phyloP scores from a whole-genome alignment of 2,113 vertebrate genomes.

The Ailuropoda melanoleuca region DNA sequence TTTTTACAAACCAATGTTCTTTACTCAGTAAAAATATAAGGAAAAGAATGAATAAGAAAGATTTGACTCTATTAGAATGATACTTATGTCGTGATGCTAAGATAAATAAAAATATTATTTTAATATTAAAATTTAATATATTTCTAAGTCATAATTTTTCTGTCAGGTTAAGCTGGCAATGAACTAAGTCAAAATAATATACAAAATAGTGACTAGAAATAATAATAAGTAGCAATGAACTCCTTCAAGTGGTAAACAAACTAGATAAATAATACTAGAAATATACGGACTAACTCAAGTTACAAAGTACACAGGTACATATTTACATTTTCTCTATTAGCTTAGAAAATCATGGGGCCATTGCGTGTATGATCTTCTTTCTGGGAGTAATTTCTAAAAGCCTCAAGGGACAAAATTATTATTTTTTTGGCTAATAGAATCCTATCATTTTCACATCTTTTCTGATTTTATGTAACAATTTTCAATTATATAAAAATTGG shows the following conservation, averaged over 20 bases:
- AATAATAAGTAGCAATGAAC: background rate
- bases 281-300: background rate
- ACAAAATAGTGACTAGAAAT: background rate
- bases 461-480: background rate
- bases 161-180: background rate
- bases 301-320: background rate
- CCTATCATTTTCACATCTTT: background rate
- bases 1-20: background rate
- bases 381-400: background rate
- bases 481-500: background rate
- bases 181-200: background rate
- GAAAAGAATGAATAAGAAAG: background rate
- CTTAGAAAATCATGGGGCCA: background rate
- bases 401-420: background rate
- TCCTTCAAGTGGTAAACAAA: background rate
- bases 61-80: background rate
- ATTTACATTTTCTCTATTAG: background rate
- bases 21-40: background rate
- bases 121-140: background rate
- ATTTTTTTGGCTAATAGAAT: background rate
- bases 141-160: background rate
- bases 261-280: background rate
- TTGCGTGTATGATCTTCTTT: background rate
- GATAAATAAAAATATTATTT: background rate
- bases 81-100: background rate